Conservation (phyloP, 2,113 vertebrate genomes). For the Orcinus orca region DNA sequence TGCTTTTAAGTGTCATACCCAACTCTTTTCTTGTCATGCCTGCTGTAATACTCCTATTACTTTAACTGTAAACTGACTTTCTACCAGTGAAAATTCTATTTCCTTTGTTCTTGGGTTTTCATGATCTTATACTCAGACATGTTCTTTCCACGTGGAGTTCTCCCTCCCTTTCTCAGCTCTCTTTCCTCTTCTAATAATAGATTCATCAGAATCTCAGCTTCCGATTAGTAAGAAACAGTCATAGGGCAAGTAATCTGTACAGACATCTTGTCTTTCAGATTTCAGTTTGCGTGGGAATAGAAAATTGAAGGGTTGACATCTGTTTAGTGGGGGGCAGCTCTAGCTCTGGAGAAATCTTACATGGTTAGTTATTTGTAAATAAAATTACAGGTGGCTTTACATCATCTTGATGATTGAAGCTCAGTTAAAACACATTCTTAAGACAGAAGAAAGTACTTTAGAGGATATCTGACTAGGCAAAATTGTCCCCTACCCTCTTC, state of each 20-base stretch:
- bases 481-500: background rate
- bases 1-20: background rate
- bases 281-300: background rate
- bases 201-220: background rate
- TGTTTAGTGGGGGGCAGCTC: background rate
- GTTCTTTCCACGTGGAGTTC: background rate
- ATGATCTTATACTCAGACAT: background rate
- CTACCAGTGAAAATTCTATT: background rate
- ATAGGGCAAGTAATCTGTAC: background rate
- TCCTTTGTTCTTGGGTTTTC: background rate
- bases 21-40: background rate
- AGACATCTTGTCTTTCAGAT: background rate
- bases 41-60: background rate
- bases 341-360: background rate
- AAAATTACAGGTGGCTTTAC: background rate
- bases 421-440: background rate
- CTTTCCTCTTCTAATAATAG: background rate
- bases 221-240: background rate
- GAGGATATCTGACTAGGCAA: background rate
- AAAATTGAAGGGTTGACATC: background rate
- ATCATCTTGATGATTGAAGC: background rate
- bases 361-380: background rate
- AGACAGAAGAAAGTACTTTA: background rate
- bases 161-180: background rate
- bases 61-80: background rate